Conservation (phyloP, 2,113 vertebrate genomes). For the Alexandromys fortis region DNA sequence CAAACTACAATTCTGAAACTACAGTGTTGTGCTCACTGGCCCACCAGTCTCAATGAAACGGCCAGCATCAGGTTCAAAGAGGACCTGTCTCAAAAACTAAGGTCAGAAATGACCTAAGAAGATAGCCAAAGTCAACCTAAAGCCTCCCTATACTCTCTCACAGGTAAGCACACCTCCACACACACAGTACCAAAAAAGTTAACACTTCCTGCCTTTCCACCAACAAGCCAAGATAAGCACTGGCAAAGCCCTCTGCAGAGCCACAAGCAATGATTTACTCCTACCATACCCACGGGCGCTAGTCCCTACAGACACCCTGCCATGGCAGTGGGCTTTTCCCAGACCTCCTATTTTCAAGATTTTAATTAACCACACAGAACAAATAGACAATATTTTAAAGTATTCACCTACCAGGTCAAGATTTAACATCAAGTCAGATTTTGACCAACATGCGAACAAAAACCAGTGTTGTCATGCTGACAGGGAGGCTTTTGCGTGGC, state of each 20-base stretch:
- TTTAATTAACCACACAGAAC: constrained; percentile 20
- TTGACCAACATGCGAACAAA: constrained; percentile 24
- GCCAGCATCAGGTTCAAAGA: background rate
- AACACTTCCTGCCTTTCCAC: background rate
- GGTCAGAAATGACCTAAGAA: background rate
- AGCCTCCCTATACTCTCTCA: background rate
- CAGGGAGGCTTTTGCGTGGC: constrained; percentile 26
- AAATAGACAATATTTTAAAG: constrained; percentile 53
- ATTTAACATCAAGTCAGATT: constrained; percentile 29
- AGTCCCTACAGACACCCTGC: background rate
- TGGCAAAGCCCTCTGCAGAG: background rate
- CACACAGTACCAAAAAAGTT: background rate
- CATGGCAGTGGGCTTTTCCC: background rate
- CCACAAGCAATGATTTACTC: background rate
- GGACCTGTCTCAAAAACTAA: background rate
- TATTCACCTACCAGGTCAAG: constrained; percentile 63
- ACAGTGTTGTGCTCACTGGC: background rate
- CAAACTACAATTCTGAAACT: constrained; percentile 58
- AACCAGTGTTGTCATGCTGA: constrained; percentile 43
- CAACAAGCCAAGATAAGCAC: background rate
- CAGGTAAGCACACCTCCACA: background rate
- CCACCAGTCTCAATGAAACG: background rate
- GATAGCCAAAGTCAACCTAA: background rate
- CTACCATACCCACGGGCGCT: fast-evolving
- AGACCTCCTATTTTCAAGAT: background rate